Evolutionary conservation across 2,797 vertebrate genomes (phyloP), one percentile per base, ranked within the genome.

Genomic region (Toxotes lorentzi): DNA sequence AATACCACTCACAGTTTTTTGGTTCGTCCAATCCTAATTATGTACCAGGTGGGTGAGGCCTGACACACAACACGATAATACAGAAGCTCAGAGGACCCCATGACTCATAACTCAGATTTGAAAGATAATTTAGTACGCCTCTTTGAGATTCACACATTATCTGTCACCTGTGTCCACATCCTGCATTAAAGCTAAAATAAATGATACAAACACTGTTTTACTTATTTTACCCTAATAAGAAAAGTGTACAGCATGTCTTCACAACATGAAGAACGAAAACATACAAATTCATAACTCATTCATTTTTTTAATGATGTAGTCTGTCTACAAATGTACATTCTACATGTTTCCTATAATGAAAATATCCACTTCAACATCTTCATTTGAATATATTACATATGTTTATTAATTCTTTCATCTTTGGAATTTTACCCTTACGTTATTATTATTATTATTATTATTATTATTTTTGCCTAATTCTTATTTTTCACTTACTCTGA

Each of bases 1-100:
- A 75, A 81, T 11, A 57, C 53, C 41, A 3, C 47, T 56, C 7
- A 3, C 17, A 43, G 14, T 69, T 81, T 83, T 78, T 83, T 38
- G 83, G 62, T 72, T 83, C 86, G 81, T 83, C 83, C 86, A 47
- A 80, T 76, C 14, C 56, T 40, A 69, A 84, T 78, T 72, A 69
- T 38, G 35, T 69, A 54, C 53, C 70, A 78, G 77, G 86, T 61
- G 71, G 70, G 32, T 35, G 48, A 66, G 27, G 56, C 45, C 19
- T 30, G 61, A 65, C 62, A 63, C 38, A 21, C 30, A 47, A 59
- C 38, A 41, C 0, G 30, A 40, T 34, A 58, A 45, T 3, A 73
- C 75, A 50, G 24, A 66, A 41, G 50, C 66, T 70, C 16, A 66
- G 21, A 53, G 45, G 40, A 83, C 12, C 21, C 7, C 62, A 67